phyloP scores from a whole-genome alignment of 2,888 invertebrate genomes.

The Melipona beecheii region DNA sequence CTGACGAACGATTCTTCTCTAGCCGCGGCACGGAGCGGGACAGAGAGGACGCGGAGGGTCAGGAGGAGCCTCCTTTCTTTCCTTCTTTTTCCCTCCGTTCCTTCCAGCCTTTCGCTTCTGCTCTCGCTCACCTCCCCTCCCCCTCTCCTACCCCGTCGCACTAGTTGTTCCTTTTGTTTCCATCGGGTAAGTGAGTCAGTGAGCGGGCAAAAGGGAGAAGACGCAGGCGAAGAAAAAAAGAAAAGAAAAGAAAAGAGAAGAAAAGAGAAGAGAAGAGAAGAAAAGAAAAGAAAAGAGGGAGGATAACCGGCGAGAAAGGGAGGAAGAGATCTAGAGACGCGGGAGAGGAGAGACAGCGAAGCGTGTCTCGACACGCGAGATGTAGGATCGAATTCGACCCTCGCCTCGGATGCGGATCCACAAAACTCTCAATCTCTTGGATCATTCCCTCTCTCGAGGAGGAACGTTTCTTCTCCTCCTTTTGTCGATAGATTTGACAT shows the following conservation, averaged over 20 bases:
- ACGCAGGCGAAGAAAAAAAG: not conserved
- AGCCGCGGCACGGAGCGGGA: not conserved
- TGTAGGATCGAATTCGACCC: conserved; percentile 77
- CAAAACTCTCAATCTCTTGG: conserved; percentile 74
- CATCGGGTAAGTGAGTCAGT: conserved; percentile 58
- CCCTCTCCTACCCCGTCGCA: conserved; percentile 25
- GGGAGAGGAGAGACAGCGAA: conserved; percentile 72
- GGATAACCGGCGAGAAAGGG: conserved; percentile 30
- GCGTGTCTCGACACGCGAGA: conserved; percentile 80
- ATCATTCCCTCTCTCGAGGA: conserved; percentile 61
- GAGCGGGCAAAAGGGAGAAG: conserved; percentile 38
- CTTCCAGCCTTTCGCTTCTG: conserved; percentile 20
- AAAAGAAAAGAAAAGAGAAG: conserved; percentile 25
- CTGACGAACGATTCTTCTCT: conserved; percentile 27
- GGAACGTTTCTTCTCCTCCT: conserved; percentile 32
- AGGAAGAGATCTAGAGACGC: conserved; percentile 44
- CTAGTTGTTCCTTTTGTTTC: conserved; percentile 66
- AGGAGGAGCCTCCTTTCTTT: conserved; percentile 8
- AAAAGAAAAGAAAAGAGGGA: conserved; percentile 62
- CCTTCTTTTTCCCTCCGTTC: conserved; percentile 39
- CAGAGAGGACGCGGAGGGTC: not conserved
- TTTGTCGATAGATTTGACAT: conserved; percentile 22
- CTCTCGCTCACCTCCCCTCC: not conserved
- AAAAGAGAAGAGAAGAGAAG: conserved; percentile 40
- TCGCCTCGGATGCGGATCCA: conserved; percentile 68